phyloP scores from a whole-genome alignment of 2,113 vertebrate genomes.

The Redunca redunca region DNA sequence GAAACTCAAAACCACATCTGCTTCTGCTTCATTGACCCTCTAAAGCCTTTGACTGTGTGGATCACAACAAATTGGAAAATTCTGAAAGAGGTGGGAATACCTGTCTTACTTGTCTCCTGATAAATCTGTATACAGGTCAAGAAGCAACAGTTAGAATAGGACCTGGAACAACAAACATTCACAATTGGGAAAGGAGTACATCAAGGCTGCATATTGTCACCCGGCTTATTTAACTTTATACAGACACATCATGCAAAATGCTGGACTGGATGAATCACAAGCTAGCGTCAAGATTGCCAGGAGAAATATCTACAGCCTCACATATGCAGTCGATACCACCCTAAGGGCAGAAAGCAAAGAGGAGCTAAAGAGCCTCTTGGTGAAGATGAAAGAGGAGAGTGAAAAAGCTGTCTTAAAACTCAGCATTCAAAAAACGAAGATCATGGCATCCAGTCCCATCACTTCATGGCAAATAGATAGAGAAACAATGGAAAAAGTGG shows the following conservation, averaged over 20 bases:
- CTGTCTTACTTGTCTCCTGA: neutral
- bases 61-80: neutral
- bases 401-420: neutral
- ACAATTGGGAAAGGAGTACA: neutral
- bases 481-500: neutral
- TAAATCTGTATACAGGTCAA: neutral
- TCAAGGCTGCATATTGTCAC: neutral
- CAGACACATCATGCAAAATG: neutral
- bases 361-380: neutral
- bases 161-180: neutral
- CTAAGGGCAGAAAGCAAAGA: neutral
- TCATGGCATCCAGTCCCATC: neutral
- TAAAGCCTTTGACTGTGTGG: neutral
- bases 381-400: neutral
- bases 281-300: neutral
- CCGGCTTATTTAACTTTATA: neutral
- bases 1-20: neutral
- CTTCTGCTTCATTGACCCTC: neutral
- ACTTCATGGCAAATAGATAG: neutral
- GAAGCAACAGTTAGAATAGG: neutral
- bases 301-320: neutral
- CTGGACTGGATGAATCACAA: neutral
- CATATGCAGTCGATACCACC: neutral
- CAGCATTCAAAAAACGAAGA: neutral
- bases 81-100: neutral